Percentiles rank a stretch among this genome's conserved stretches.
phyloP scores from a whole-genome alignment of 2,113 vertebrate genomes.

The Bagarius yarrelli region DNA sequence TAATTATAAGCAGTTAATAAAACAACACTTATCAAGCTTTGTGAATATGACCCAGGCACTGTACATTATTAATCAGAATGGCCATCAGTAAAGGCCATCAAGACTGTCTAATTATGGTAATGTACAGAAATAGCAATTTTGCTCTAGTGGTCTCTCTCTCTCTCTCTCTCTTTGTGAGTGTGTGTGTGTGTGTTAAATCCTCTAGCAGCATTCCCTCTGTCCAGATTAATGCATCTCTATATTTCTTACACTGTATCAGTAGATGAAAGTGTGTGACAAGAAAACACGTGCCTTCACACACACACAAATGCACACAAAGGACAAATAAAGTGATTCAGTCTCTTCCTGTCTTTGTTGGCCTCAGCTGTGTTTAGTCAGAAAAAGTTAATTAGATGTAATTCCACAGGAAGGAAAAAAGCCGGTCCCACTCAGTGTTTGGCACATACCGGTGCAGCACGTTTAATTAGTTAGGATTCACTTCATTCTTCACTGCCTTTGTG shows the following conservation, averaged over 20 bases:
- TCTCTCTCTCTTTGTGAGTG: background rate
- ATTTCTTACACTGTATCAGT: constrained; percentile 15
- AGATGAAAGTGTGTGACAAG: constrained; percentile 28
- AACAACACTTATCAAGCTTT: constrained; percentile 50
- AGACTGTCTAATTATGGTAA: constrained; percentile 60
- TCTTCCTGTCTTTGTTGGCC: constrained; percentile 17
- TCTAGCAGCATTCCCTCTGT: background rate
- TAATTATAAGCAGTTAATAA: constrained; percentile 62
- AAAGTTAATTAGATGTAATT: constrained; percentile 21
- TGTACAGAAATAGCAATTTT: constrained; percentile 54
- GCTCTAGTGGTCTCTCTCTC: constrained; percentile 38
- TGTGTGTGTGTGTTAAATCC: constrained; percentile 22
- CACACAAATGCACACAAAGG: constrained; percentile 14
- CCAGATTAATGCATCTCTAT: constrained; percentile 20
- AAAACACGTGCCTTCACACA: constrained; percentile 15
- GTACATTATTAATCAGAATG: constrained; percentile 67
- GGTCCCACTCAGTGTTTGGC: background rate
- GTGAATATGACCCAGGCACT: constrained; percentile 49
- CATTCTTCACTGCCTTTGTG: background rate
- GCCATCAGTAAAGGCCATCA: constrained; percentile 54
- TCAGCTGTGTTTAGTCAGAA: constrained; percentile 27
- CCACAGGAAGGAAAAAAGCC: background rate
- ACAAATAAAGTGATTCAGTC: constrained; percentile 25
- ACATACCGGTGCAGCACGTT: background rate
- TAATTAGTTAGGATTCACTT: background rate